Evolutionary conservation across 2,113 vertebrate species (phyloP).

Genomic region (Leptosomus discolor): DNA sequence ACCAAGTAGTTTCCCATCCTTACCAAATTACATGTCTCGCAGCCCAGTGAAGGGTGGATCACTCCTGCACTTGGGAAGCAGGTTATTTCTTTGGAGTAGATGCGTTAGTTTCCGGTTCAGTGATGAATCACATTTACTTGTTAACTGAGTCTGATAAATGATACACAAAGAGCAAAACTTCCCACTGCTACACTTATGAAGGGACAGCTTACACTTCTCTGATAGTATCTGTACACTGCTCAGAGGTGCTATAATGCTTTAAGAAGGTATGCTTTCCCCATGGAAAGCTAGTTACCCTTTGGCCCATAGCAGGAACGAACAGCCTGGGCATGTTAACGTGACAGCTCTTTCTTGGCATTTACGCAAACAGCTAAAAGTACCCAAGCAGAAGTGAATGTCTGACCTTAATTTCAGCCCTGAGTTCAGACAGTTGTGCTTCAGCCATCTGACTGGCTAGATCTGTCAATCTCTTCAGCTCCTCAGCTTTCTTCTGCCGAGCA

Average conservation of each 20-base stretch:
- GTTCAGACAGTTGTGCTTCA: constrained; percentile 79
- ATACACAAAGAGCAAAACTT: neutral
- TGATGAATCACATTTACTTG: neutral
- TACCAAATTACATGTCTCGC: neutral
- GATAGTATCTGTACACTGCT: neutral
- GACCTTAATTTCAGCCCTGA: constrained; percentile 85
- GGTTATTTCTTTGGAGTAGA: neutral
- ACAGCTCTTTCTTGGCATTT: neutral
- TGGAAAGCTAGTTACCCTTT: neutral
- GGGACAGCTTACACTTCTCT: neutral
- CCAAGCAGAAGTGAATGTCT: constrained; percentile 5
- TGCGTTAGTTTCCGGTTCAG: too few relatives aligned
- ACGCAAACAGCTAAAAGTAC: neutral
- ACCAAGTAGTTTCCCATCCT: neutral
- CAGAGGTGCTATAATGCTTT: neutral
- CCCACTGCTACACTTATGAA: neutral
- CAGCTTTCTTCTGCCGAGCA: constrained; percentile 80
- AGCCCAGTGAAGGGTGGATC: neutral
- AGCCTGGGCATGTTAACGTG: neutral
- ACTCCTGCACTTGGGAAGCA: neutral
- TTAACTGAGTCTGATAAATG: neutral
- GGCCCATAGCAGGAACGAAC: neutral
- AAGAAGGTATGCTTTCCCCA: neutral
- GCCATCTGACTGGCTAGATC: constrained; percentile 82
- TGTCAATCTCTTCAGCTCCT: constrained; percentile 79